Evolutionary conservation across 1,140 invertebrate genomes (phyloP).

Genomic region (Chelonus insularis): DNA sequence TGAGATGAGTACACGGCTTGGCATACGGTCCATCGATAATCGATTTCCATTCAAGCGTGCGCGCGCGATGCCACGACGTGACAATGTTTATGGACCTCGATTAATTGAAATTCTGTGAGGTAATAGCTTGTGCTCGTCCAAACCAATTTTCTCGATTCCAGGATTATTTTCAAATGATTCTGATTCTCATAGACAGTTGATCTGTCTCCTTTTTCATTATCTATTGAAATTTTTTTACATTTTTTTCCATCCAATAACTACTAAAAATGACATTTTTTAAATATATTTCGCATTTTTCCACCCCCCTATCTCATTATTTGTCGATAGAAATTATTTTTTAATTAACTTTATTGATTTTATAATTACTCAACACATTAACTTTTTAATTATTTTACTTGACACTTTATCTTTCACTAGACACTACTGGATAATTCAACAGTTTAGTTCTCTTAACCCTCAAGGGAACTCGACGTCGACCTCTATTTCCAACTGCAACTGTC

Average conservation of each 20-base stretch:
- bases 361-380: too few relatives aligned
- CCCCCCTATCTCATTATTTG: too few relatives aligned
- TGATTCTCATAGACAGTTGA: neutral
- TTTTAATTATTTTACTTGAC: too few relatives aligned
- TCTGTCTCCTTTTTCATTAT: neutral
- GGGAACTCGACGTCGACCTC: neutral
- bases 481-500: too few relatives aligned
- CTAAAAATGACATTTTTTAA: too few relatives aligned
- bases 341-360: neutral
- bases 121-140: conserved; percentile 2
- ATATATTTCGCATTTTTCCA: too few relatives aligned
- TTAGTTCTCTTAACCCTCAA: neutral
- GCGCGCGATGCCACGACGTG: conserved; percentile 17
- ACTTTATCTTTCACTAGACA: too few relatives aligned
- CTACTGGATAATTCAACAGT: too few relatives aligned
- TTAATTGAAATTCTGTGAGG: conserved; percentile 23
- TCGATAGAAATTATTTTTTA: too few relatives aligned
- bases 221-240: neutral
- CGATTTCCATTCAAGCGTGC: conserved; percentile 24
- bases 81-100: conserved; percentile 26
- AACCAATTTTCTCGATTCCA: conserved; percentile 4
- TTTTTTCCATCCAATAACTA: too few relatives aligned
- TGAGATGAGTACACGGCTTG: neutral
- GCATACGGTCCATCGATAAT: conserved; percentile 19
- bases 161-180: conserved; percentile 9